Evolutionary conservation across 2,888 invertebrate genomes (phyloP), one percentile per base, ranked within the genome.

Genomic region (Rhagium mordax): DNA sequence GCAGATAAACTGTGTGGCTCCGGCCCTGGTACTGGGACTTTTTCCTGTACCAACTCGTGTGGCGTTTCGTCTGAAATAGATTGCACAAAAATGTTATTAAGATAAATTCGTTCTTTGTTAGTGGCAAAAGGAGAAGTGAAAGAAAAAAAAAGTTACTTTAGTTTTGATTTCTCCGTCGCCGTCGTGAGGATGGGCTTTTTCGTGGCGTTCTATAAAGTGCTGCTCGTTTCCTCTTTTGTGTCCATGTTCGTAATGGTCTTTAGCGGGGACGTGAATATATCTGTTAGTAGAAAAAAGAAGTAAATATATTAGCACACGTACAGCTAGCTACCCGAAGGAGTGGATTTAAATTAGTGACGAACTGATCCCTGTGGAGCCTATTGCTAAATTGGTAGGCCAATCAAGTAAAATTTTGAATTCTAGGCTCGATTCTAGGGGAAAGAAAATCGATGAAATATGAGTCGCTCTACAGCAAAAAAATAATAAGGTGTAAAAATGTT

Each of bases 141-240:
- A 47, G 0, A 27, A 47, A 60, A 33, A n/a, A 47, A 72, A 71
- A 73, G 67, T 88, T 92, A 94, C 93, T 93, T 94, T 93, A 84
- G 93, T 93, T 88, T 92, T 92, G 89, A 93, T 93, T 86, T 92
- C 89, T 87, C 93, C 93, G 41, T n/a, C 24, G 41, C 3, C 24
- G 78, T 89, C 89, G 78, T 91, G 90, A 65, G 93, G 93, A 81
- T 91, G 90, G 75, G 91, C 91, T 85, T 91, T 91, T 88, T 93
- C 93, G 86, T 93, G 93, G 77, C 93, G 89, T 87, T 94, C 93
- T 81, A 91, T 91, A 88, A 92, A 92, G 88, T 94, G 94, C 77
- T 92, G 90, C 68, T 92, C 92, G 88, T 92, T 93, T 83, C 94
- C 94, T 86, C 91, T 89, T 81, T 92, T 90, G 86, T 93, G 93